phyloP scores from a whole-genome alignment of 2,888 invertebrate species.

The Andrena praecox region DNA sequence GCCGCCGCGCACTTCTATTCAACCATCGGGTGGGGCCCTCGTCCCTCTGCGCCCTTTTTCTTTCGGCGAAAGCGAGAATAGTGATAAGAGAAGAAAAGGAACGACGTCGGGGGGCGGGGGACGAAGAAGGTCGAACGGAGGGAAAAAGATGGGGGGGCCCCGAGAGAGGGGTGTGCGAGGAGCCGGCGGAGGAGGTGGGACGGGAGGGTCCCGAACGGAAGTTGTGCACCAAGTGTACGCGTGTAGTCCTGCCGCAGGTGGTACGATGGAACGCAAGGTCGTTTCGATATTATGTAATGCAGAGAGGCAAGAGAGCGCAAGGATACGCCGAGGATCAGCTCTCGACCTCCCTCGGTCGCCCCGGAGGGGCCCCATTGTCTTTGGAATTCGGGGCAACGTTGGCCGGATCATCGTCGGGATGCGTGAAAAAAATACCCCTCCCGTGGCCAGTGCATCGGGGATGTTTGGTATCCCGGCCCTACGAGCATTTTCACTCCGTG shows the following conservation, averaged over 20 bases:
- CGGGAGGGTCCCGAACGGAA: slow-evolving; percentile 60
- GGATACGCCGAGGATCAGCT: slow-evolving; percentile 58
- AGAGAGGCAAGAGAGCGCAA: slow-evolving; percentile 55
- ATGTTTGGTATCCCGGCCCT: neutral
- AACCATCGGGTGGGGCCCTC: slow-evolving; percentile 18
- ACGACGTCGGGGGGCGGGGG: slow-evolving; percentile 22
- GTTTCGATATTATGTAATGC: slow-evolving; percentile 74
- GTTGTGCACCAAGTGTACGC: slow-evolving; percentile 56
- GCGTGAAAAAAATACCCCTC: slow-evolving; percentile 29
- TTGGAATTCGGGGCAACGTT: slow-evolving; percentile 43
- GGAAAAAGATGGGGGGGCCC: neutral
- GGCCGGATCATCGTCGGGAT: slow-evolving; percentile 43
- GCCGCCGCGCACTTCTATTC: slow-evolving; percentile 46
- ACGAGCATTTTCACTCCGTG: neutral
- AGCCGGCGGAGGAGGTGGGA: neutral
- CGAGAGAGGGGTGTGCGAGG: neutral
- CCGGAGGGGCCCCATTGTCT: slow-evolving; percentile 54
- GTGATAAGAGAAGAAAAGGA: slow-evolving; percentile 52
- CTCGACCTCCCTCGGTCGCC: slow-evolving; percentile 50
- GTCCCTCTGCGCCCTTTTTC: slow-evolving; percentile 45
- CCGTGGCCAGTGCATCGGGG: neutral
- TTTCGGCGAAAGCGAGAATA: slow-evolving; percentile 62
- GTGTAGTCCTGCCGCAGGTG: slow-evolving; percentile 64
- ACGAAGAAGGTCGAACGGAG: slow-evolving; percentile 10
- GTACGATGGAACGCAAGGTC: slow-evolving; percentile 73